Evolutionary conservation across 2,888 invertebrate species (phyloP).

Genomic region (Cremastobaeus sp.): DNA sequence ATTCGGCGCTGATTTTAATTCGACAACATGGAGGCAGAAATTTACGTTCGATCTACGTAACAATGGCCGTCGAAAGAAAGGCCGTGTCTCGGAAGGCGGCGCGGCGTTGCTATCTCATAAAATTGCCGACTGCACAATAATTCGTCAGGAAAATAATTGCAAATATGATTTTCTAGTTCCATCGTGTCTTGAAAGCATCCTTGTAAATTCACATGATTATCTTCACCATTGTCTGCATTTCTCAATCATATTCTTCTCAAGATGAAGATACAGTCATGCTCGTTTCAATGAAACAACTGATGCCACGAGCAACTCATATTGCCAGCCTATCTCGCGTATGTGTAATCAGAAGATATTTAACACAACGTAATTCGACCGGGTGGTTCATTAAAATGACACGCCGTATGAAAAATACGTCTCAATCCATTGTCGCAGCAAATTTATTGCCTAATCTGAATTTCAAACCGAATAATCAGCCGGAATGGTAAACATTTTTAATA

Average conservation of each 20-base stretch:
- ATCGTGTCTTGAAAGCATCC: constrained; percentile 31
- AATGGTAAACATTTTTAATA: too few species aligned
- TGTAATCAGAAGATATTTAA: too few species aligned
- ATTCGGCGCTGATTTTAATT: constrained; percentile 17
- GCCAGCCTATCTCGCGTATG: constrained; percentile 17
- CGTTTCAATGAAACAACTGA: constrained; percentile 37
- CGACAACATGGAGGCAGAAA: constrained; percentile 2
- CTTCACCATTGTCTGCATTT: constrained; percentile 52
- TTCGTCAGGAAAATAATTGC: constrained; percentile 45
- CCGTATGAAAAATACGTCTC: too few species aligned
- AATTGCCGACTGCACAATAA: constrained; percentile 32
- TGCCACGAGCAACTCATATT: constrained; percentile 21
- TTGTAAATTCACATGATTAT: constrained; percentile 50
- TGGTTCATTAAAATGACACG: too few species aligned
- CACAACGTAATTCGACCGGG: too few species aligned
- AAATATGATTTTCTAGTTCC: constrained; percentile 52
- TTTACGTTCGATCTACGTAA: constrained; percentile 18
- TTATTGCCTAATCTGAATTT: too few species aligned
- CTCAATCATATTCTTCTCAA: constrained; percentile 54
- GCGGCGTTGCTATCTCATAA: constrained; percentile 32
- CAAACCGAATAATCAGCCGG: too few species aligned
- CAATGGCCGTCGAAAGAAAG: constrained; percentile 47
- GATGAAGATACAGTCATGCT: constrained; percentile 47
- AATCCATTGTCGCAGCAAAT: too few species aligned
- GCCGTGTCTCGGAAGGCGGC: constrained; percentile 17